Evolutionary conservation across 2,797 vertebrate species (phyloP).

Genomic region (Cynodonichthys magdalenae): DNA sequence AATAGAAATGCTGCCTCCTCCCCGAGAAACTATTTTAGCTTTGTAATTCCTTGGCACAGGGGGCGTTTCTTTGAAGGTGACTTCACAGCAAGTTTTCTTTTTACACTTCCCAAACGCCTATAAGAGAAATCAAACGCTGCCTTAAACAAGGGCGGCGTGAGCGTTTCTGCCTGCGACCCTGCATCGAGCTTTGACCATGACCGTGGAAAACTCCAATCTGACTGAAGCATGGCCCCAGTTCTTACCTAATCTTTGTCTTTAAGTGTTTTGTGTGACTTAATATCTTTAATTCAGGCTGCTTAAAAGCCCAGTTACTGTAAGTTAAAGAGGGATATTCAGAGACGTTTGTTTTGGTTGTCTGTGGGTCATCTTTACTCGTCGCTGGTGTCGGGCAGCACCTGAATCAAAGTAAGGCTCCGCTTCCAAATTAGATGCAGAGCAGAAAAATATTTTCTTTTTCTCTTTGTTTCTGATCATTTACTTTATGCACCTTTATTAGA

Average conservation of each 20-base stretch:
- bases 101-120: slow-evolving; percentile 65
- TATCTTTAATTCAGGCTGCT: slow-evolving; percentile 25
- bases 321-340: no score
- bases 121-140: slow-evolving; percentile 71
- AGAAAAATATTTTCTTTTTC: no score
- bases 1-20: slow-evolving; percentile 82
- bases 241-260: slow-evolving; percentile 35
- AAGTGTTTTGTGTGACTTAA: slow-evolving; percentile 17
- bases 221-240: slow-evolving; percentile 10
- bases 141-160: slow-evolving; percentile 62
- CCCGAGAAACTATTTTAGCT: slow-evolving; percentile 81
- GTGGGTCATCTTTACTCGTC: no score
- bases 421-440: no score
- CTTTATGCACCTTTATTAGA: no score
- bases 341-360: no score
- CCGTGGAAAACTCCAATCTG: slow-evolving; percentile 37
- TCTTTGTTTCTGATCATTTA: no score
- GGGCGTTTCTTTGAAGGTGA: slow-evolving; percentile 85
- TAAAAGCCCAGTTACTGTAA: slow-evolving; percentile 6
- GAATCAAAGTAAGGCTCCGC: no score
- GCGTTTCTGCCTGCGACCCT: slow-evolving; percentile 47
- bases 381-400: no score
- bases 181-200: slow-evolving; percentile 45
- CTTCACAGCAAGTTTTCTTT: slow-evolving; percentile 78
- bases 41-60: slow-evolving; percentile 78